Conservation (phyloP, 2,888 invertebrate species). For the Perdita meconis region DNA sequence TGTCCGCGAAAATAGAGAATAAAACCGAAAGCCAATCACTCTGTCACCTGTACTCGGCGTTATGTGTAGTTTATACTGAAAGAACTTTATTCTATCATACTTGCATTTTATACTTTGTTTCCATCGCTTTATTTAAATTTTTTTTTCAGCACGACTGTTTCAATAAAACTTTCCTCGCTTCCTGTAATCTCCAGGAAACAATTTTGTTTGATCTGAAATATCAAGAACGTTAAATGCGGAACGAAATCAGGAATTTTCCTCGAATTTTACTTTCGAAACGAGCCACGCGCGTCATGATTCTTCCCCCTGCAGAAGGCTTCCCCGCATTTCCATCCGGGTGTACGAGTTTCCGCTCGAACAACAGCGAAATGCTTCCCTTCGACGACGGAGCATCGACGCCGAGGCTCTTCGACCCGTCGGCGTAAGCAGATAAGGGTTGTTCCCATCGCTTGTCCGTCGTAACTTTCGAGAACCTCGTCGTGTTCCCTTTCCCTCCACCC, state of each 20-base stretch:
- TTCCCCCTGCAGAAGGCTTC: not conserved
- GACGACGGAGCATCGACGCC: constrained; percentile 3
- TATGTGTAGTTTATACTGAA: not conserved
- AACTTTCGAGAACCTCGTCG: constrained; percentile 32
- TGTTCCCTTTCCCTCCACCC: constrained; percentile 8
- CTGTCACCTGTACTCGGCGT: not conserved
- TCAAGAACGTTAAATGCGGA: too few relatives aligned
- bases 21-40: not conserved
- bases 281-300: constrained; percentile 5
- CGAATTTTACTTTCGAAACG: not conserved
- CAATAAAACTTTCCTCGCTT: too few relatives aligned
- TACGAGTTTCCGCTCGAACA: constrained; percentile 19
- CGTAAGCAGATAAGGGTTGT: constrained; percentile 48
- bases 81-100: not conserved
- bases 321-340: not conserved
- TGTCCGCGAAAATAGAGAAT: not conserved
- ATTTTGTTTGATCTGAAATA: too few relatives aligned
- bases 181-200: too few relatives aligned
- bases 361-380: constrained; percentile 12
- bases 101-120: not conserved
- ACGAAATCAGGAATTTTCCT: too few relatives aligned
- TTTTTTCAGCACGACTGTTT: too few relatives aligned
- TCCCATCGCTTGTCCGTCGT: constrained; percentile 22
- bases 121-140: too few relatives aligned
- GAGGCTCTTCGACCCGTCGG: constrained; percentile 14